Percentiles rank a stretch among this genome's conserved stretches.
phyloP scores from a whole-genome alignment of 1,140 invertebrate species.

The Spodoptera frugiperda region DNA sequence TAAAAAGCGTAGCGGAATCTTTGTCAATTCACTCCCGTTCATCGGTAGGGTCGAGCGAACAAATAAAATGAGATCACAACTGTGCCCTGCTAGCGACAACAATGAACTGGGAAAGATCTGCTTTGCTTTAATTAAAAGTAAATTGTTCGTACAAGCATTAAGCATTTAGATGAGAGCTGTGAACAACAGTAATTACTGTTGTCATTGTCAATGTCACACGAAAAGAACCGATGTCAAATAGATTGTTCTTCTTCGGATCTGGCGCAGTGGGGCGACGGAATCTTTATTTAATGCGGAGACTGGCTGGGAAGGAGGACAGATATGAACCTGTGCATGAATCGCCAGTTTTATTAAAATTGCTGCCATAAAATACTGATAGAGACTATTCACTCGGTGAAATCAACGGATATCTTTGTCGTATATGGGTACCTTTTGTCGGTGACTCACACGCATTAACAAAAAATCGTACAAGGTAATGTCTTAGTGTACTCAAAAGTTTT shows the following conservation, averaged over 20 bases:
- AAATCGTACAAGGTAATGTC: conserved; percentile 57
- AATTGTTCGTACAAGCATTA: conserved; percentile 59
- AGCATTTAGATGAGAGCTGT: conserved; percentile 45
- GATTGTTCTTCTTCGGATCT: conserved; percentile 3
- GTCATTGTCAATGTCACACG: conserved; percentile 37
- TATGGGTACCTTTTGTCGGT: conserved; percentile 8
- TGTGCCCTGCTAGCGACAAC: conserved; percentile 57
- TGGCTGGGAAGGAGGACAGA: conserved; percentile 12
- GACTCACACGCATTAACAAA: conserved; percentile 19
- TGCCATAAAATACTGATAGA: neutral
- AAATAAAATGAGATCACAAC: conserved; percentile 67
- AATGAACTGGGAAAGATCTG: conserved; percentile 62
- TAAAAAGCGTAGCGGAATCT: conserved; percentile 53
- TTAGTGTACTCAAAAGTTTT: conserved; percentile 76
- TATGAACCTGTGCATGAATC: conserved; percentile 8
- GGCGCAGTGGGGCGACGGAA: conserved; percentile 21
- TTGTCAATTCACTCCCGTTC: conserved; percentile 58
- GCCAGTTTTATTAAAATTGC: conserved; percentile 5
- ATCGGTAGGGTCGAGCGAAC: conserved; percentile 60
- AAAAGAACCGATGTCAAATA: conserved; percentile 26
- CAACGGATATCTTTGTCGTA: neutral
- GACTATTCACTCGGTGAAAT: neutral
- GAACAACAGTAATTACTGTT: conserved; percentile 45
- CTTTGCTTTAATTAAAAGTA: conserved; percentile 74
- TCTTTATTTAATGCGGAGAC: conserved; percentile 10